Conservation (phyloP, 2,888 invertebrate species). For the Oxyteleia sp. region DNA sequence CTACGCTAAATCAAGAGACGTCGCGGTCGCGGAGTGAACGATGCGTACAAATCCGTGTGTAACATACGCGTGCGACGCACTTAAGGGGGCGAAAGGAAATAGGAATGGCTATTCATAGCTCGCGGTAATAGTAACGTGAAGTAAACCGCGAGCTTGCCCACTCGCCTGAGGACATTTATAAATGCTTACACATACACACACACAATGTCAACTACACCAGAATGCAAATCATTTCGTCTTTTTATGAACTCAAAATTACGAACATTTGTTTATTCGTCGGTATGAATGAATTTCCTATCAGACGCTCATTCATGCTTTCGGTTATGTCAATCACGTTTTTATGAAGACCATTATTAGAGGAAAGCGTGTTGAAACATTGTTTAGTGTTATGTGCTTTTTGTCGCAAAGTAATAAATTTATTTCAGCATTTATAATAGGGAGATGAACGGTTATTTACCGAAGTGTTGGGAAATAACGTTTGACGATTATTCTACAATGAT, state of each 20-base stretch:
- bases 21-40: slow-evolving; percentile 58
- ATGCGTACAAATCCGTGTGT: slow-evolving; percentile 51
- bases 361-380: too few species aligned
- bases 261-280: slow-evolving; percentile 5
- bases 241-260: slow-evolving; percentile 8
- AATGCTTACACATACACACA: slow-evolving; percentile 67
- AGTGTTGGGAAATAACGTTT: too few species aligned
- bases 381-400: too few species aligned
- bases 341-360: too few species aligned
- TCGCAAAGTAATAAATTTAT: too few species aligned
- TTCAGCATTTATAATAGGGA: too few species aligned
- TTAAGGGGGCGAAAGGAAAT: slow-evolving; percentile 62
- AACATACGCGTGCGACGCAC: slow-evolving; percentile 39
- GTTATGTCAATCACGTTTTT: background rate
- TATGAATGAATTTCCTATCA: background rate
- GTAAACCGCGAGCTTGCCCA: slow-evolving; percentile 75
- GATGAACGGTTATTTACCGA: too few species aligned
- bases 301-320: slow-evolving; percentile 7
- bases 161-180: slow-evolving; percentile 70
- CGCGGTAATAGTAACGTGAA: slow-evolving; percentile 78
- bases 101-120: slow-evolving; percentile 73
- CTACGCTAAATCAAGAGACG: slow-evolving; percentile 71
- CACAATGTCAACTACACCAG: slow-evolving; percentile 42
- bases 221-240: slow-evolving; percentile 42
- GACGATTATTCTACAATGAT: too few species aligned